Conservation (phyloP, 1,140 invertebrate genomes). For the Tetraneura akinire region DNA sequence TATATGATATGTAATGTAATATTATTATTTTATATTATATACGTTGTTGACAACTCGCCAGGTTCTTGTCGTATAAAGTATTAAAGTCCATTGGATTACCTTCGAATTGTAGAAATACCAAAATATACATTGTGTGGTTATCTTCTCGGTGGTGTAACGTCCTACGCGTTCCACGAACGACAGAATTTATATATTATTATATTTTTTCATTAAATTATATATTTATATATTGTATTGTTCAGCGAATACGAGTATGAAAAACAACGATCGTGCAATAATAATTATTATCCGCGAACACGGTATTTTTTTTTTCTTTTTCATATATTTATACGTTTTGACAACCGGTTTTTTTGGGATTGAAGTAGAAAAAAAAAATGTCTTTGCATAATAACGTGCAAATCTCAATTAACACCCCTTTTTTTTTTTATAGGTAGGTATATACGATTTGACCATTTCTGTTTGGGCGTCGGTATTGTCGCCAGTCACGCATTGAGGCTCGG, state of each 20-base stretch:
- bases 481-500: conserved; percentile 45
- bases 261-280: neutral
- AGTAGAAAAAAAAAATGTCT: neutral
- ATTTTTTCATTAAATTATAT: too few species aligned
- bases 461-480: conserved; percentile 26
- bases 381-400: conserved; percentile 11
- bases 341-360: neutral
- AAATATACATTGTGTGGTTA: neutral
- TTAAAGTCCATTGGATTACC: neutral
- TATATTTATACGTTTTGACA: neutral
- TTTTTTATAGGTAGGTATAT: too few species aligned
- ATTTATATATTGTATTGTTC: too few species aligned
- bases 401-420: conserved; percentile 42
- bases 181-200: neutral
- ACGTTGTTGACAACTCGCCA: neutral
- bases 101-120: neutral
- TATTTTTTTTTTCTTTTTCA: too few species aligned
- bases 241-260: too few species aligned
- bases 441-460: neutral
- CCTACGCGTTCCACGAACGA: neutral
- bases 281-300: neutral
- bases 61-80: neutral
- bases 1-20: neutral
- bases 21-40: conserved; percentile 5
- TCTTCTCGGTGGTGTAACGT: too few species aligned